phyloP scores from a whole-genome alignment of 2,113 vertebrate genomes.

The Megaleporinus macrocephalus region DNA sequence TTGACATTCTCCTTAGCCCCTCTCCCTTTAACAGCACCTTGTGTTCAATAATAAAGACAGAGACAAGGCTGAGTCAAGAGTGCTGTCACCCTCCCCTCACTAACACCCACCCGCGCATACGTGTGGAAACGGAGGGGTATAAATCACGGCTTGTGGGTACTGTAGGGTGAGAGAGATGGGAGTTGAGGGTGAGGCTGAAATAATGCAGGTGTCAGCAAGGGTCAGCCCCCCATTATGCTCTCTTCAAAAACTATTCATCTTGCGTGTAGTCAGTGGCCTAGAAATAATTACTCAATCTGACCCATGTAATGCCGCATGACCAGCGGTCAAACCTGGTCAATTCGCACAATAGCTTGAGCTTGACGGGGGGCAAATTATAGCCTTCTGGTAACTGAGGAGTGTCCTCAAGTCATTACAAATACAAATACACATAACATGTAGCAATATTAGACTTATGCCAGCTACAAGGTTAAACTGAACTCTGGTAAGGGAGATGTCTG shows the following conservation, averaged over 20 bases:
- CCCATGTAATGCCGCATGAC: constrained; percentile 83
- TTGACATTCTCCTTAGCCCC: constrained; percentile 39
- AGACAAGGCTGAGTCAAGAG: constrained; percentile 42
- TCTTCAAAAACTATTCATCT: constrained; percentile 96
- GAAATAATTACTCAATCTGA: constrained; percentile 92
- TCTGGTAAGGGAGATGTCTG: no score
- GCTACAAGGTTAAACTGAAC: no score
- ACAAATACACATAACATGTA: constrained; percentile 31
- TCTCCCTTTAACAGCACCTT: constrained; percentile 24
- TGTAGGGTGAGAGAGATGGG: constrained; percentile 90
- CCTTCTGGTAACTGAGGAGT: constrained; percentile 68
- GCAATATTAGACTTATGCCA: no score
- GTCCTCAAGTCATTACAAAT: constrained; percentile 64
- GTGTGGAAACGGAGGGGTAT: constrained; percentile 72
- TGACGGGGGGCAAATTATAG: constrained; percentile 54
- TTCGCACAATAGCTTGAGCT: constrained; percentile 63
- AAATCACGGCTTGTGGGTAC: constrained; percentile 85
- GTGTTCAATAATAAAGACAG: constrained; percentile 44
- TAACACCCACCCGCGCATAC: constrained; percentile 67
- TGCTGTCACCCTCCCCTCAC: constrained; percentile 65
- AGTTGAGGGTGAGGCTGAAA: constrained; percentile 87
- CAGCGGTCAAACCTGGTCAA: constrained; percentile 81
- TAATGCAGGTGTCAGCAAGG: constrained; percentile 88
- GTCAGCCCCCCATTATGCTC: constrained; percentile 92
- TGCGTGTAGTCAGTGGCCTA: constrained; percentile 84